These are phyloP conservation scores for Enteromius argenteus DNA, from an alignment of 2,797 vertebrate species.

Conservation along the genomic window DNA sequence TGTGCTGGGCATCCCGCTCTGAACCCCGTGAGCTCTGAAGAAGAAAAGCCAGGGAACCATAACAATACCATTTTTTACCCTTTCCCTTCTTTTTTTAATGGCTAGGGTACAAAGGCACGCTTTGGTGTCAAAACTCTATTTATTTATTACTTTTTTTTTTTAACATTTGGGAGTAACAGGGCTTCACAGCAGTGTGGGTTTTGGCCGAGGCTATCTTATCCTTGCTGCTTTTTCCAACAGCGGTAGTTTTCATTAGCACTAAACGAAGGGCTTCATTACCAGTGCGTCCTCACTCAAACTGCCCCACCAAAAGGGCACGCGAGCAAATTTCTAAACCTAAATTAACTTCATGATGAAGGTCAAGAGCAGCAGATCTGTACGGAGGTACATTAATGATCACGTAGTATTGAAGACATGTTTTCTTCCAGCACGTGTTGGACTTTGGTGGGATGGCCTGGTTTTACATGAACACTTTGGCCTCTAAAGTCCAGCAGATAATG, in stretches of 20 bases:
- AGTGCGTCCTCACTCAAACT: conserved; percentile 65
- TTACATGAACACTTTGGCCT: conserved; percentile 25
- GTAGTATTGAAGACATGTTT: conserved; percentile 47
- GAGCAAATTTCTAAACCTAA: conserved; percentile 61
- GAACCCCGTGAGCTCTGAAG: conserved; percentile 73
- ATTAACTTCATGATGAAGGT: conserved; percentile 68
- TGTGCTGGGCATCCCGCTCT: conserved; percentile 75
- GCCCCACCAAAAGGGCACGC: conserved; percentile 71
- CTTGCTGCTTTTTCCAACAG: conserved; percentile 47
- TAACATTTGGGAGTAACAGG: not conserved
- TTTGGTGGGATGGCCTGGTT: conserved; percentile 42
- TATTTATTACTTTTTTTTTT: not conserved
- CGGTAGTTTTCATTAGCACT: conserved; percentile 67
- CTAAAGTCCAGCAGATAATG: conserved; percentile 34
- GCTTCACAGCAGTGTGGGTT: not conserved
- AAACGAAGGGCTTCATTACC: conserved; percentile 72
- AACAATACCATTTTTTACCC: conserved; percentile 37
- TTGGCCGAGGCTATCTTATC: not conserved
- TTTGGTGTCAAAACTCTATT: conserved; percentile 45
- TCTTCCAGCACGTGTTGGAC: conserved; percentile 8
- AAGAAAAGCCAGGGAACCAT: conserved; percentile 62
- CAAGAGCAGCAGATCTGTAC: conserved; percentile 70
- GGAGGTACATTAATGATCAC: conserved; percentile 71
- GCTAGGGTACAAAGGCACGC: conserved; percentile 27
- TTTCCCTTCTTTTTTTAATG: conserved; percentile 39